Conservation (phyloP, 1,140 invertebrate genomes). For the Drosophila kikkawai region DNA sequence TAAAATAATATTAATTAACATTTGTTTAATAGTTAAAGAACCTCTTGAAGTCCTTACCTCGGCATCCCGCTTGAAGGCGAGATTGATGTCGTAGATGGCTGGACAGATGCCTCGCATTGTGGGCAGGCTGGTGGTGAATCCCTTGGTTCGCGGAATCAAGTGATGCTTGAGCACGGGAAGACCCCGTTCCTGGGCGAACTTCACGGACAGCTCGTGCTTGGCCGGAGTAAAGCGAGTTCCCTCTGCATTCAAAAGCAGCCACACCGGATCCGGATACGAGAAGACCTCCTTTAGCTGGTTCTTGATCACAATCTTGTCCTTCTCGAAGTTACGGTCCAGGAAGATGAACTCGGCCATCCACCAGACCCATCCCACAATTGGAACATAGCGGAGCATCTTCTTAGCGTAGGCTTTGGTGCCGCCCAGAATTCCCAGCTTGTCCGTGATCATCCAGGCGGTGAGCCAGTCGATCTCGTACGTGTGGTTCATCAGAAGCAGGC, state of each 20-base stretch:
- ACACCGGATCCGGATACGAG: slow-evolving; percentile 94
- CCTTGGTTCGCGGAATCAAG: slow-evolving; percentile 95
- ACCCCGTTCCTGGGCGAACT: slow-evolving; percentile 94
- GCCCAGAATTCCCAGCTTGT: slow-evolving; percentile 91
- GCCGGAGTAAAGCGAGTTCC: slow-evolving; percentile 95
- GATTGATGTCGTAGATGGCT: slow-evolving; percentile 93
- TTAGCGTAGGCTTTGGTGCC: slow-evolving; percentile 98
- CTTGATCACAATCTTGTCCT: slow-evolving; percentile 93
- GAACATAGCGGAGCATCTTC: slow-evolving; percentile 95
- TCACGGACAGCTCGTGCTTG: slow-evolving; percentile 94
- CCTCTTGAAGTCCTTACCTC: slow-evolving; percentile 31
- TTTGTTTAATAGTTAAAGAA: slow-evolving; percentile 46
- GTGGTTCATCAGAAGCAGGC: slow-evolving; percentile 96
- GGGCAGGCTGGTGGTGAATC: slow-evolving; percentile 92
- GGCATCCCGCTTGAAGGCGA: slow-evolving; percentile 90
- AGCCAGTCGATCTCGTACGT: slow-evolving; percentile 98
- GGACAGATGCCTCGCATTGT: slow-evolving; percentile 90
- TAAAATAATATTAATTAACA: slow-evolving; percentile 7
- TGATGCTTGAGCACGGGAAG: slow-evolving; percentile 95
- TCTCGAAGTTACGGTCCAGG: slow-evolving; percentile 95
- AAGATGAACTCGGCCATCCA: slow-evolving; percentile 97
- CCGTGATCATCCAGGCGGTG: slow-evolving; percentile 93
- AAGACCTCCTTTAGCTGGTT: slow-evolving; percentile 92
- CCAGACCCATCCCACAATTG: slow-evolving; percentile 97
- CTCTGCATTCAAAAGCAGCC: slow-evolving; percentile 96